These are phyloP conservation scores for Mormyrops boulengeri DNA, from an alignment of 2,797 vertebrate species.

Conservation along the genomic window DNA sequence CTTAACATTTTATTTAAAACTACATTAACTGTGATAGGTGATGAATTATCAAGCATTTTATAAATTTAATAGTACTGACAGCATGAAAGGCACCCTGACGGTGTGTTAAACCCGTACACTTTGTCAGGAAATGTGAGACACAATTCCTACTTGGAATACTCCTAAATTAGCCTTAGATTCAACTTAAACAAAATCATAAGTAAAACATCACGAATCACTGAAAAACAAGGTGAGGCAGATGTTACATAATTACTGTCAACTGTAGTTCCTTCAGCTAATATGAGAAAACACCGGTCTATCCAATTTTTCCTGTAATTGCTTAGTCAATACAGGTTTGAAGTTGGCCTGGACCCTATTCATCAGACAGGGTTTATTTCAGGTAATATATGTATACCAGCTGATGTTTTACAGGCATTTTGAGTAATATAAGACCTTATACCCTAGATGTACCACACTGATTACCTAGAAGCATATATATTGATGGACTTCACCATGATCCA, in stretches of 20 bases:
- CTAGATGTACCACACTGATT: neutral
- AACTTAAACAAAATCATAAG: neutral
- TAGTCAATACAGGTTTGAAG: neutral
- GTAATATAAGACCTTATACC: neutral
- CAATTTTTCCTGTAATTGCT: neutral
- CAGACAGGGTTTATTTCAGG: neutral
- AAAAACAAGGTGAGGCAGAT: neutral
- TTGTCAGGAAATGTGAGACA: neutral
- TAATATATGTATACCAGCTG: neutral
- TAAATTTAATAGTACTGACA: constrained; percentile 35
- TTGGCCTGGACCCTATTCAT: neutral
- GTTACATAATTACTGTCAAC: neutral
- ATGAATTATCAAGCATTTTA: constrained; percentile 48
- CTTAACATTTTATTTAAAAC: constrained; percentile 44
- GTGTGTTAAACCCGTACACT: constrained; percentile 27
- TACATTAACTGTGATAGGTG: constrained; percentile 43
- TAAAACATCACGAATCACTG: neutral
- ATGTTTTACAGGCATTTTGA: neutral
- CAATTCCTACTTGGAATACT: neutral
- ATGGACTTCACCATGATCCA: neutral
- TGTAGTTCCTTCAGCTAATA: neutral
- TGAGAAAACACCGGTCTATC: neutral
- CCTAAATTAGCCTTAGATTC: neutral
- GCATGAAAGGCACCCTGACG: constrained; percentile 48
- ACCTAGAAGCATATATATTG: neutral